Evolutionary conservation across 2,888 invertebrate genomes (phyloP).

Genomic region (Ischnus inquisitorius): DNA sequence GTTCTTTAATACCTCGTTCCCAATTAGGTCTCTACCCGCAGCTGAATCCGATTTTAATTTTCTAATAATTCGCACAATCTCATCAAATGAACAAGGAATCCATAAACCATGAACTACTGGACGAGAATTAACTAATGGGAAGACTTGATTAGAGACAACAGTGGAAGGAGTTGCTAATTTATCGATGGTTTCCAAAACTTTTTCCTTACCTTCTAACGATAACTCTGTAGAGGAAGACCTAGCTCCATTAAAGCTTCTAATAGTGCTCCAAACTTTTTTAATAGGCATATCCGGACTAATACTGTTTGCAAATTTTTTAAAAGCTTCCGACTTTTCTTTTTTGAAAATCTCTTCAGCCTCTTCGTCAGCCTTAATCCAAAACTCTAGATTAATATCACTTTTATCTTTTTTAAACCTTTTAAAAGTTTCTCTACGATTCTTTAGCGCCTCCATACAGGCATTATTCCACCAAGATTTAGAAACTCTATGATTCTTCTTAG

Average conservation of each 20-base stretch:
- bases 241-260: not conserved
- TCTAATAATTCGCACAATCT: not conserved
- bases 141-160: not conserved
- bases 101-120: slow-evolving; percentile 6
- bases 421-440: slow-evolving; percentile 33
- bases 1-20: slow-evolving; percentile 24
- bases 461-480: slow-evolving; percentile 37
- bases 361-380: slow-evolving; percentile 1
- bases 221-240: not conserved
- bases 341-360: not conserved
- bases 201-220: not conserved
- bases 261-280: slow-evolving; percentile 25
- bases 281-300: slow-evolving; percentile 19
- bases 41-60: slow-evolving; percentile 37
- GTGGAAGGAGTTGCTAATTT: slow-evolving; percentile 24
- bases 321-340: not conserved
- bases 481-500: not conserved
- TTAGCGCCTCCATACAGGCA: slow-evolving; percentile 1
- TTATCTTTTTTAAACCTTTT: not conserved
- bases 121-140: not conserved
- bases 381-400: not conserved
- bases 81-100: slow-evolving; percentile 15
- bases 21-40: slow-evolving; percentile 42
- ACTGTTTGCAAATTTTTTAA: slow-evolving; percentile 10
- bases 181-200: not conserved